A percentile compares a stretch with the other conserved stretches of the same genome.
These are phyloP conservation scores for Pemphredon lugubris DNA, from an alignment of 2,888 invertebrate species.

Conservation along the genomic window DNA sequence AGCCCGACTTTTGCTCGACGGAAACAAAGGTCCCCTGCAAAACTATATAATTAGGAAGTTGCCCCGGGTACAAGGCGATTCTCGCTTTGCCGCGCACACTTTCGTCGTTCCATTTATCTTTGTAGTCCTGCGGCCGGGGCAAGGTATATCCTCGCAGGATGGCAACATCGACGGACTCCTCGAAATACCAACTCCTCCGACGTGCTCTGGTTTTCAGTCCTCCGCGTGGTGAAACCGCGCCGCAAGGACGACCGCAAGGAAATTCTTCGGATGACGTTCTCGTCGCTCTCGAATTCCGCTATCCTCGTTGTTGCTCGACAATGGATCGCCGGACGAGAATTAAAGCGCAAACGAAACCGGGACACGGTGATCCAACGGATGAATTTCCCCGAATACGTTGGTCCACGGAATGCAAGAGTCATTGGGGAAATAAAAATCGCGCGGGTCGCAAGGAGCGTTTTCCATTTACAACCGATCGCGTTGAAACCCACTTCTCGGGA, in stretches of 20 bases:
- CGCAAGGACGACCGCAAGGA: conserved; percentile 42
- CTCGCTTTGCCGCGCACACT: conserved; percentile 19
- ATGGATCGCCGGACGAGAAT: background rate
- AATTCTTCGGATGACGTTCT: conserved; percentile 51
- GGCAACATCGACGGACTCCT: background rate
- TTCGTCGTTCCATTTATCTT: conserved; percentile 20
- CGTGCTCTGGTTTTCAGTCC: conserved; percentile 27
- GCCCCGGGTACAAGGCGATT: background rate
- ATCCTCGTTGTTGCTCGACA: conserved; percentile 13
- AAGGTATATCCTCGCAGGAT: background rate
- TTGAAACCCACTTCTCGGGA: no score
- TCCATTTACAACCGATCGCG: no score
- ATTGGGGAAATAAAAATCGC: no score
- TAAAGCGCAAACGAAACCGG: conserved; percentile 16
- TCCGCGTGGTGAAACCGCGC: conserved; percentile 1
- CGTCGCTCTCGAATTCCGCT: conserved; percentile 41
- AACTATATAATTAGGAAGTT: conserved; percentile 6
- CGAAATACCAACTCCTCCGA: conserved; percentile 12
- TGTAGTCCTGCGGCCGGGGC: background rate
- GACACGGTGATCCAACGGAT: background rate
- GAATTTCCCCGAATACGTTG: background rate
- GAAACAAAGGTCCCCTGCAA: background rate
- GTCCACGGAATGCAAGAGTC: no score
- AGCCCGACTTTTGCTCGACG: no score
- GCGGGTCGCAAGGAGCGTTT: no score